Evolutionary conservation across 2,113 vertebrate genomes (phyloP), one percentile per base, ranked within the genome.

Genomic region (Istiophorus platypterus): DNA sequence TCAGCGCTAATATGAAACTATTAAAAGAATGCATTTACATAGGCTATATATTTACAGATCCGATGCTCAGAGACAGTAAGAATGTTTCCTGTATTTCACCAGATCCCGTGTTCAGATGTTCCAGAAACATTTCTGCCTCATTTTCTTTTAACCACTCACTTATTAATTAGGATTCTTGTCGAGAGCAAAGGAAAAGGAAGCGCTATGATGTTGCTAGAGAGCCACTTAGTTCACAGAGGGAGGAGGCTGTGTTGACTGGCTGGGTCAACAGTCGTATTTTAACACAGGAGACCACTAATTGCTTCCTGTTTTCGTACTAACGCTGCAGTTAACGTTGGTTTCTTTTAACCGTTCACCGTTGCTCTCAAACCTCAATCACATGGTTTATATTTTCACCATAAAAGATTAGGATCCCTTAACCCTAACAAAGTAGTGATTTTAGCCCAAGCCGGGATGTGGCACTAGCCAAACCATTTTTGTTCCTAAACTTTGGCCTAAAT

Each of bases 1-100:
- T 56, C n/a, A 17, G 42, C 49, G 37, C 37, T 64, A 24, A 31
- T 31, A 41, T 57, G n/a, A 58, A 73, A 52, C 58, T 63, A 51
- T 34, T 37, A 37, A 18, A 63, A 39, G 15, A 37, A 22, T 52
- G 10, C 64, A 18, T n/a, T 34, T 14, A 26, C n/a, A 39, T 54
- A 34, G 31, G 31, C 31, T 34, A 11, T 39, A 57, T 22, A 12
- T 58, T 58, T 3, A 47, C 27, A n/a, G 51, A 66, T 20, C 15
- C 3, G 4, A 27, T 9, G 13, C 39, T 42, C 13, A 41, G 22
- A 64, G 12, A 51, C 17, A n/a, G 20, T 31, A 18, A 12, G 4
- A 11, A 8, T 51, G 20, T 4, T 2, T n/a, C 49, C 49, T 22
- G 39, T 49, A 20, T 37, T 13, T 62, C 59, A 24, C 22, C 51